Evolutionary conservation across 2,797 vertebrate genomes (phyloP).

Genomic region (Enteromius viviparus): DNA sequence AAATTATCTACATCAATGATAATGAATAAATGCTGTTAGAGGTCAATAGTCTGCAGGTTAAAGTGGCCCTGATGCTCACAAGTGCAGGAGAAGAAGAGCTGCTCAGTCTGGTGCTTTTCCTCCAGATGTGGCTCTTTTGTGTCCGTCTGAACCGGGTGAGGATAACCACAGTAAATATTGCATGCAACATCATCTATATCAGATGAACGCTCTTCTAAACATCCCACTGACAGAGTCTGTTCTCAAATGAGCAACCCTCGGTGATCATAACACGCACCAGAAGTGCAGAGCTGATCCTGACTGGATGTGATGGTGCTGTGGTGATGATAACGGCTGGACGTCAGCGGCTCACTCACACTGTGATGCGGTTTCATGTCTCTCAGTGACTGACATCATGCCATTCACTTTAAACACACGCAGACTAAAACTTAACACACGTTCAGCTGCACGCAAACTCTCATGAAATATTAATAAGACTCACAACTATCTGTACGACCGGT

Average conservation of each 20-base stretch:
- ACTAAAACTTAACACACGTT: neutral
- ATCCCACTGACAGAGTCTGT: neutral
- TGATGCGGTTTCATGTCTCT: neutral
- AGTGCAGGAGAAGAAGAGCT: neutral
- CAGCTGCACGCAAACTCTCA: neutral
- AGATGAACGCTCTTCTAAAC: neutral
- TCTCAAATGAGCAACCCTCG: neutral
- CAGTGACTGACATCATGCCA: neutral
- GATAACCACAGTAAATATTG: too few species aligned
- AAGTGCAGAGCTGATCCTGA: neutral
- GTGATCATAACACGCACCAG: neutral
- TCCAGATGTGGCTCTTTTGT: neutral
- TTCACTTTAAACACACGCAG: neutral
- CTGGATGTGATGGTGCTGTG: neutral
- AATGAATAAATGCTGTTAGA: neutral
- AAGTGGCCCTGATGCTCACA: neutral
- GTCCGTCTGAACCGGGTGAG: neutral
- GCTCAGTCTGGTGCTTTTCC: neutral
- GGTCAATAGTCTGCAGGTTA: neutral
- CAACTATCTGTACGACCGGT: neutral
- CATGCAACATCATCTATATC: neutral
- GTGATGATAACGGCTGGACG: neutral
- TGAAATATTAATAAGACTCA: conserved; percentile 24
- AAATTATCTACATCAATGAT: neutral
- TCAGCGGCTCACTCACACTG: neutral